These are phyloP conservation scores for Elysia chlorotica DNA, from an alignment of 1,140 invertebrate genomes.

Conservation along the genomic window DNA sequence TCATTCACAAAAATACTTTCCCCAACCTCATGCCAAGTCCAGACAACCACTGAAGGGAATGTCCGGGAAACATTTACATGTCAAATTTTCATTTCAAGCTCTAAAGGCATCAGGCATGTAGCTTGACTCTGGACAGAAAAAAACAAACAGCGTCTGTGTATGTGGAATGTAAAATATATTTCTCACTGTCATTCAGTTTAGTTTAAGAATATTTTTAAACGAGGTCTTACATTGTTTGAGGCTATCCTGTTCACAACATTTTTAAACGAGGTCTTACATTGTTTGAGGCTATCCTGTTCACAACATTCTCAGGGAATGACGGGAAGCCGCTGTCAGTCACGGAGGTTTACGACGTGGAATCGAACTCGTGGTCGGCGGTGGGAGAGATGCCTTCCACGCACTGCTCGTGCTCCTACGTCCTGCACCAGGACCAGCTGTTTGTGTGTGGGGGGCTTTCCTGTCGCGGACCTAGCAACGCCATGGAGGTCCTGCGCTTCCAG, in stretches of 20 bases:
- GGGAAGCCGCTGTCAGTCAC: slow-evolving; percentile 48
- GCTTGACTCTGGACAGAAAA: too few relatives aligned
- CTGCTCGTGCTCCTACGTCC: slow-evolving; percentile 54
- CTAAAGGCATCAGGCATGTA: too few relatives aligned
- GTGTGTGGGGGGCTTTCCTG: slow-evolving; percentile 53
- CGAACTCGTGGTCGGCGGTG: slow-evolving; percentile 44
- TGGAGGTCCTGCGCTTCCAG: slow-evolving; percentile 28
- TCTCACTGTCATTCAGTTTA: not conserved
- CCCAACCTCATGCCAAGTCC: too few relatives aligned
- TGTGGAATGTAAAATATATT: not conserved
- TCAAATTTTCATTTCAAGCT: too few relatives aligned
- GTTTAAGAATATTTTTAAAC: not conserved
- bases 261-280: not conserved
- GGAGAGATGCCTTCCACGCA: slow-evolving; percentile 44
- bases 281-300: not conserved
- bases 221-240: not conserved
- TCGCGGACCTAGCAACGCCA: slow-evolving; percentile 34
- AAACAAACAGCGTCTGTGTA: not conserved
- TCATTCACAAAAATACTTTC: too few relatives aligned
- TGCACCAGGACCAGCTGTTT: slow-evolving; percentile 40
- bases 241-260: not conserved
- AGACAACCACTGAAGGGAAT: too few relatives aligned
- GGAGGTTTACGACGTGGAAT: slow-evolving; percentile 49
- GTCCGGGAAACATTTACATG: too few relatives aligned
- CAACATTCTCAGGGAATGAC: slow-evolving; percentile 43